Evolutionary conservation across 2,888 invertebrate species (phyloP).

Genomic region (Polydrusus pterygomalis): DNA sequence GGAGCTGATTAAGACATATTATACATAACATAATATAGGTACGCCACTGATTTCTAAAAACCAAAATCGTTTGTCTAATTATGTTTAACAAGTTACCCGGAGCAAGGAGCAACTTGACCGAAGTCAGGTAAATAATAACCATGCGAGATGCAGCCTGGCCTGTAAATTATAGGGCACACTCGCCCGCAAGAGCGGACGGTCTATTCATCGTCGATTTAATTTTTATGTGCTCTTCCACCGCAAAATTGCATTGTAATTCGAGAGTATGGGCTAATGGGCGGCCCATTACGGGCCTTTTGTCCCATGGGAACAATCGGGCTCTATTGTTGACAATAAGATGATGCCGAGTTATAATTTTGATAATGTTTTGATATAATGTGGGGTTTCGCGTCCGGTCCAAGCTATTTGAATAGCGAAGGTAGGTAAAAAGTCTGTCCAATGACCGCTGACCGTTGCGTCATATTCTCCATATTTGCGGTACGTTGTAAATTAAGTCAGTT

Average conservation of each 20-base stretch:
- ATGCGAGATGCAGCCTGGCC: constrained; percentile 37
- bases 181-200: constrained; percentile 48
- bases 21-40: neutral
- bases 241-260: constrained; percentile 47
- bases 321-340: constrained; percentile 38
- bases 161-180: constrained; percentile 50
- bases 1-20: neutral
- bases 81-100: constrained; percentile 52
- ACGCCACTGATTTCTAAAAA: constrained; percentile 36
- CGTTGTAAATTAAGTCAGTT: no score
- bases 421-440: no score
- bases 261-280: constrained; percentile 34
- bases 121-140: constrained; percentile 54
- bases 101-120: constrained; percentile 41
- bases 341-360: constrained; percentile 37
- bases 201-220: constrained; percentile 47
- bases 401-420: constrained; percentile 10
- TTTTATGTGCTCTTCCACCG: constrained; percentile 47
- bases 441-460: no score
- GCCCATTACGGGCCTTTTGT: constrained; percentile 19
- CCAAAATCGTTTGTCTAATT: constrained; percentile 50
- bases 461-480: no score
- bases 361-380: constrained; percentile 26
- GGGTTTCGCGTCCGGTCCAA: constrained; percentile 22
- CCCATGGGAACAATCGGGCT: constrained; percentile 46